A percentile compares a stretch with the other conserved stretches of the same genome.
These are phyloP conservation scores for Vombatus ursinus DNA, from an alignment of 2,113 vertebrate genomes.

Conservation along the genomic window DNA sequence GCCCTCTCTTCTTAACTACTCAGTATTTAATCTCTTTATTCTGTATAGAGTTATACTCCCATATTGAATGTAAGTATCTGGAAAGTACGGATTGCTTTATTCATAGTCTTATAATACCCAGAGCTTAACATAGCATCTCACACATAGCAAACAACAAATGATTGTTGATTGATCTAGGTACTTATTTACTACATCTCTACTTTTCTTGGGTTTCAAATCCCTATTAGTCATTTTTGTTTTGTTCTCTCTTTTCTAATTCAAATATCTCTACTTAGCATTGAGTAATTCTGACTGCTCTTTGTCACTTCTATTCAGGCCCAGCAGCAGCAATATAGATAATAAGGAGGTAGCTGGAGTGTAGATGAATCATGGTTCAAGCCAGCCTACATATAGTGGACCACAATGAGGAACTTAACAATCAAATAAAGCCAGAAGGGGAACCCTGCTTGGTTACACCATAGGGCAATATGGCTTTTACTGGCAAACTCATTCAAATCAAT, in stretches of 20 bases:
- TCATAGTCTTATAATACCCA: not conserved
- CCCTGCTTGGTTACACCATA: not conserved
- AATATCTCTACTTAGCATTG: not conserved
- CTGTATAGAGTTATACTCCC: not conserved
- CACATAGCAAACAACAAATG: not conserved
- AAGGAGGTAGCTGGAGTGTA: not conserved
- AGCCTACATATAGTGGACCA: not conserved
- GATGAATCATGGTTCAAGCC: not conserved
- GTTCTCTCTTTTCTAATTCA: not conserved
- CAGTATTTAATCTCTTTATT: not conserved
- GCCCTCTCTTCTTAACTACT: not conserved
- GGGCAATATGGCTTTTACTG: not conserved
- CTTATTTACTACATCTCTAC: not conserved
- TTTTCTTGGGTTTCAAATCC: not conserved
- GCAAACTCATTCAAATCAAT: not conserved
- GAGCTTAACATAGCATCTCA: not conserved
- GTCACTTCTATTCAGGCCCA: not conserved
- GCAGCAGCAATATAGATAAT: not conserved
- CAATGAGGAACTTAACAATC: not conserved
- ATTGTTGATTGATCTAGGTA: not conserved
- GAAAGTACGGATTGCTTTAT: not conserved
- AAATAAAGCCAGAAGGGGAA: not conserved
- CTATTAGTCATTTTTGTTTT: not conserved
- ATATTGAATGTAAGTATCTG: not conserved
- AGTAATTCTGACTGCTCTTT: not conserved